A percentile compares a stretch with the other conserved stretches of the same genome.
Conservation (phyloP, 92 coral and sea anemone species). For the Epizoanthus scotinus region DNA sequence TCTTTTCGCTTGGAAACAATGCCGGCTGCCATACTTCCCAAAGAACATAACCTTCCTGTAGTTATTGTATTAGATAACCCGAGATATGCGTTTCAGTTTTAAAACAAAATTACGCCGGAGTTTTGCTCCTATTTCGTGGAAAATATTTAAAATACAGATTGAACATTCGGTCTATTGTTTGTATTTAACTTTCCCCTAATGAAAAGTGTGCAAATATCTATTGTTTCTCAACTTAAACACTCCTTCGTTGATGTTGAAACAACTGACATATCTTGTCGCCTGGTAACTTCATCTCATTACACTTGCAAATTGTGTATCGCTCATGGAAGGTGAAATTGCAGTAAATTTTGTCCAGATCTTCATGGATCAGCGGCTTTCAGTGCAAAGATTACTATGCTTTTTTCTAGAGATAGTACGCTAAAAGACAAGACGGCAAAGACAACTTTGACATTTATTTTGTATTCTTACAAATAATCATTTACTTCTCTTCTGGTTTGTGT, state of each 20-base stretch:
- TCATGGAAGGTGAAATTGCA: background rate
- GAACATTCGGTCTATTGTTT: background rate
- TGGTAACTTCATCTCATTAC: slow-evolving; percentile 10
- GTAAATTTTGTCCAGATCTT: background rate
- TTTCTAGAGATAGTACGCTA: no score
- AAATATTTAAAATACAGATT: background rate
- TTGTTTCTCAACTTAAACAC: background rate
- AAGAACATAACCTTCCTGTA: background rate
- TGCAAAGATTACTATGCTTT: background rate
- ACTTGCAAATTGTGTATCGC: slow-evolving; percentile 15
- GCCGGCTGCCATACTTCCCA: background rate
- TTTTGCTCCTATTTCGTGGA: background rate
- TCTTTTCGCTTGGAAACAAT: background rate
- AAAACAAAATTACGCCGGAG: no score
- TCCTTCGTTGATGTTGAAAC: slow-evolving; percentile 17
- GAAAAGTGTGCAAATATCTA: slow-evolving; percentile 10
- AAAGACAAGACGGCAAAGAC: no score
- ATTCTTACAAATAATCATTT: no score
- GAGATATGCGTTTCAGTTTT: no score
- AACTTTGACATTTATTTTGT: no score
- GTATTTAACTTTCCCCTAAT: background rate
- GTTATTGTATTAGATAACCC: background rate
- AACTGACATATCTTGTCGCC: background rate
- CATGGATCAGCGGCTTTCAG: background rate
- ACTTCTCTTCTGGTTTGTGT: no score